Conservation (phyloP, 53 echinoderm and acorn worm genomes). For the Stichopus horrens region DNA sequence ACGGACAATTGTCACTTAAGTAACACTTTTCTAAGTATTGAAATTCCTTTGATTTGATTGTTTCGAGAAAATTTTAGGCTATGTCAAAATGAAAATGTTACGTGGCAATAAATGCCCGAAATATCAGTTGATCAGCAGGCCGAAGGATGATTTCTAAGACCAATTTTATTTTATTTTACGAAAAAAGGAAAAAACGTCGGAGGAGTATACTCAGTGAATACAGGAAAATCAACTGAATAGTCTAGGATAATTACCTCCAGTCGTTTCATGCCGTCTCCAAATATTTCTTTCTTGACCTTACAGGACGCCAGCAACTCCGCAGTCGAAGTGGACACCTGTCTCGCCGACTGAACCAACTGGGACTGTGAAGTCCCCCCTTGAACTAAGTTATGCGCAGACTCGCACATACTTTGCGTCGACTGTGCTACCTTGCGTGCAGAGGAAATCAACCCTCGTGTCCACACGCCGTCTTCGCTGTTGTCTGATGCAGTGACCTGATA, state of each 20-base stretch:
- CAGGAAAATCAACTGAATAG: too few relatives aligned
- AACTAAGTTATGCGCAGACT: slow-evolving; percentile 86
- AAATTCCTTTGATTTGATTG: too few relatives aligned
- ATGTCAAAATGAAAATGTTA: too few relatives aligned
- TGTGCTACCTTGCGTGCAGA: slow-evolving; percentile 87
- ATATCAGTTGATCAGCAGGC: too few relatives aligned
- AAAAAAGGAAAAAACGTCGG: too few relatives aligned
- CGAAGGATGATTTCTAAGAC: too few relatives aligned
- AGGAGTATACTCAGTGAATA: too few relatives aligned
- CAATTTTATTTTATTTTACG: too few relatives aligned
- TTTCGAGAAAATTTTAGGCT: too few relatives aligned
- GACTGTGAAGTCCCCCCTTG: slow-evolving; percentile 87
- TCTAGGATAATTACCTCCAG: slow-evolving; percentile 67
- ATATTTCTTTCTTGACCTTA: slow-evolving; percentile 90
- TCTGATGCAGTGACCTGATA: slow-evolving; percentile 63
- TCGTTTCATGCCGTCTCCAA: slow-evolving; percentile 92
- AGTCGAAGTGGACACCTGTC: slow-evolving; percentile 91
- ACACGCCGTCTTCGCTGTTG: slow-evolving; percentile 89
- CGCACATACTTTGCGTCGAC: slow-evolving; percentile 88
- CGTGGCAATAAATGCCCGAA: too few relatives aligned
- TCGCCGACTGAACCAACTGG: slow-evolving; percentile 86
- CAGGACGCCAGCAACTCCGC: slow-evolving; percentile 89
- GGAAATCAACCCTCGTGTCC: slow-evolving; percentile 86
- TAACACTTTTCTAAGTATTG: too few relatives aligned
- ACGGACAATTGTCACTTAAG: too few relatives aligned